These are phyloP conservation scores for Volucella inflata DNA, from an alignment of 2,888 invertebrate species.

Conservation along the genomic window DNA sequence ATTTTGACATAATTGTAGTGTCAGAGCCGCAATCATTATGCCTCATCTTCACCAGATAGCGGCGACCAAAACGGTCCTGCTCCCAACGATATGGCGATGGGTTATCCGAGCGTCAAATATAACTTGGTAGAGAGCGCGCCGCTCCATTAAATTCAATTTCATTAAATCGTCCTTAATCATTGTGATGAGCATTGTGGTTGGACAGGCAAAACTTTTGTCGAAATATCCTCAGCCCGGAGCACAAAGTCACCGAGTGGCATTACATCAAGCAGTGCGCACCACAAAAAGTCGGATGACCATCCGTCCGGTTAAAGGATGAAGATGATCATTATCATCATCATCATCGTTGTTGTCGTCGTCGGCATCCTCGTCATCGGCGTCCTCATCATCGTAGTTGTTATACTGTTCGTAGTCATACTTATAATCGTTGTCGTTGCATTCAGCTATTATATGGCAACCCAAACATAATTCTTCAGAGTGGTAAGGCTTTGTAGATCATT, in stretches of 20 bases:
- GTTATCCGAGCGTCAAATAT: slow-evolving; percentile 30
- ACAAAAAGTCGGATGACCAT: slow-evolving; percentile 25
- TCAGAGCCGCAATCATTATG: slow-evolving; percentile 51
- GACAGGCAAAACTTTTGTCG: slow-evolving; percentile 39
- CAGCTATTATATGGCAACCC: slow-evolving; percentile 46
- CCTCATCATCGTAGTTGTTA: too few species aligned
- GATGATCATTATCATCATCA: slow-evolving; percentile 45
- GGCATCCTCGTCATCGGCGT: too few species aligned
- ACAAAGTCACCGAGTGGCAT: slow-evolving; percentile 28
- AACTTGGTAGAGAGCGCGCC: slow-evolving; percentile 37
- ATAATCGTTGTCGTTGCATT: neutral
- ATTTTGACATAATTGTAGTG: slow-evolving; percentile 58
- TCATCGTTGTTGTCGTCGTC: too few species aligned
- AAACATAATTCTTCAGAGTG: slow-evolving; percentile 64
- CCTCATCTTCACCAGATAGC: slow-evolving; percentile 39
- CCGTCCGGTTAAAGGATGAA: slow-evolving; percentile 26
- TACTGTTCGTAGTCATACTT: too few species aligned
- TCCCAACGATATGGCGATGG: neutral
- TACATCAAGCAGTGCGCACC: slow-evolving; percentile 32
- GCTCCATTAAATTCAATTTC: slow-evolving; percentile 73
- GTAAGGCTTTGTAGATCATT: slow-evolving; percentile 45
- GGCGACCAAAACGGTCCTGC: neutral
- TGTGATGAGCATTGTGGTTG: slow-evolving; percentile 21
- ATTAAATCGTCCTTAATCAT: slow-evolving; percentile 69
- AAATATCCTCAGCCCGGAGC: slow-evolving; percentile 27